Evolutionary conservation across 2,888 invertebrate species (phyloP).

Genomic region (Pherbina coryleti): DNA sequence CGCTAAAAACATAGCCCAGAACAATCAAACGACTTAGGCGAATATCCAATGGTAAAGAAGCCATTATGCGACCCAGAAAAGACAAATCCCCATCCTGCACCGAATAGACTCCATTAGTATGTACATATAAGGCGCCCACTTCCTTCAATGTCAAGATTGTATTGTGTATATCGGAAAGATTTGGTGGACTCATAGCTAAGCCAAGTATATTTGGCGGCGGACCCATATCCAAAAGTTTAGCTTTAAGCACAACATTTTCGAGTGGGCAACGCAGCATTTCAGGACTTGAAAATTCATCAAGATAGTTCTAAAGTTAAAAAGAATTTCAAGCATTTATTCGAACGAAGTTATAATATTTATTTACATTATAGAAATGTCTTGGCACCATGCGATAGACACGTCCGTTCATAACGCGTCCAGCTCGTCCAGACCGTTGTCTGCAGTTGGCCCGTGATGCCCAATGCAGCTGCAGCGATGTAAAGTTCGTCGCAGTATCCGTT

Average conservation of each 20-base stretch:
- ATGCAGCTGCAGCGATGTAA: constrained; percentile 75
- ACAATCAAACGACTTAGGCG: constrained; percentile 85
- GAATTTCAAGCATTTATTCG: constrained; percentile 21
- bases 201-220: constrained; percentile 84
- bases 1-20: constrained; percentile 87
- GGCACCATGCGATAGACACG: constrained; percentile 86
- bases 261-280: constrained; percentile 87
- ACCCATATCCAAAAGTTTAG: constrained; percentile 87
- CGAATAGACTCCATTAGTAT: constrained; percentile 71
- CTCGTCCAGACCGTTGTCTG: constrained; percentile 89
- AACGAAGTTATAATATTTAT: constrained; percentile 47
- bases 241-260: constrained; percentile 82
- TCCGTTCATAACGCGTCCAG: constrained; percentile 88
- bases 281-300: constrained; percentile 75
- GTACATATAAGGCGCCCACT: constrained; percentile 83
- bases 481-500: constrained; percentile 81
- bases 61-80: constrained; percentile 86
- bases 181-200: constrained; percentile 88
- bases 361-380: constrained; percentile 75
- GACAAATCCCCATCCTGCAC: constrained; percentile 88
- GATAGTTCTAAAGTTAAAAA: constrained; percentile 65
- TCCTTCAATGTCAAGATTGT: constrained; percentile 88
- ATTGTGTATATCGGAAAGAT: constrained; percentile 82
- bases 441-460: constrained; percentile 95
- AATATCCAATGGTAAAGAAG: constrained; percentile 85